Conservation (phyloP, 1,140 invertebrate genomes). For the Trypoxylus dichotomus region DNA sequence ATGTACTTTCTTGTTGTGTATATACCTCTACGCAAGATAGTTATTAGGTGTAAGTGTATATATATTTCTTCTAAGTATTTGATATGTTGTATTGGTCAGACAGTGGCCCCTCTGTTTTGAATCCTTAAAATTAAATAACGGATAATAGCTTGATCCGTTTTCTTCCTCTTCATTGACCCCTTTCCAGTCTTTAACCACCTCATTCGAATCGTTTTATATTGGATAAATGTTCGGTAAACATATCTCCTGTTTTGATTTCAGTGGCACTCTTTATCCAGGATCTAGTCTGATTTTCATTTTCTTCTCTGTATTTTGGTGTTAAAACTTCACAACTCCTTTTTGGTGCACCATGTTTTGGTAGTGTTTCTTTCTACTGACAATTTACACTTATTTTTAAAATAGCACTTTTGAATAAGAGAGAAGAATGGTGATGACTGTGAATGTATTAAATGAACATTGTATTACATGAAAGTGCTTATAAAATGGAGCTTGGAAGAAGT, state of each 20-base stretch:
- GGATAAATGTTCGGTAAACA: neutral
- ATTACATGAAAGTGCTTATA: too few species aligned
- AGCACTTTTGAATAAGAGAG: too few species aligned
- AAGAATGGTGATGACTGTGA: too few species aligned
- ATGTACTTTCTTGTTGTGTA: conserved; percentile 1
- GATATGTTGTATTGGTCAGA: conserved; percentile 28
- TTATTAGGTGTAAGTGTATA: neutral
- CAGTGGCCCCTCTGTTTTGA: conserved; percentile 12
- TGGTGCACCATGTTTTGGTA: too few species aligned
- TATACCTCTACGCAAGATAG: neutral
- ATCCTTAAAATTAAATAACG: conserved; percentile 11
- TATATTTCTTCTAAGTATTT: conserved; percentile 10
- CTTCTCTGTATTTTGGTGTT: neutral
- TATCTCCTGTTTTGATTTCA: neutral
- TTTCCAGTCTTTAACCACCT: neutral
- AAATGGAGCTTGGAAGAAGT: too few species aligned
- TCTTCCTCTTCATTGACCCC: neutral
- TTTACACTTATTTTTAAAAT: too few species aligned
- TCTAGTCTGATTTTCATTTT: conserved; percentile 27
- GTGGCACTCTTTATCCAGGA: conserved; percentile 9
- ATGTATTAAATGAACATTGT: too few species aligned
- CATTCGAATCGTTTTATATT: neutral
- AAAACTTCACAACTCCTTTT: neutral
- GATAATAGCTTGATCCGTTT: neutral
- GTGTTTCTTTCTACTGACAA: too few species aligned